These are phyloP conservation scores for Hetaerina titia DNA, from an alignment of 2,888 invertebrate genomes.

Conservation along the genomic window DNA sequence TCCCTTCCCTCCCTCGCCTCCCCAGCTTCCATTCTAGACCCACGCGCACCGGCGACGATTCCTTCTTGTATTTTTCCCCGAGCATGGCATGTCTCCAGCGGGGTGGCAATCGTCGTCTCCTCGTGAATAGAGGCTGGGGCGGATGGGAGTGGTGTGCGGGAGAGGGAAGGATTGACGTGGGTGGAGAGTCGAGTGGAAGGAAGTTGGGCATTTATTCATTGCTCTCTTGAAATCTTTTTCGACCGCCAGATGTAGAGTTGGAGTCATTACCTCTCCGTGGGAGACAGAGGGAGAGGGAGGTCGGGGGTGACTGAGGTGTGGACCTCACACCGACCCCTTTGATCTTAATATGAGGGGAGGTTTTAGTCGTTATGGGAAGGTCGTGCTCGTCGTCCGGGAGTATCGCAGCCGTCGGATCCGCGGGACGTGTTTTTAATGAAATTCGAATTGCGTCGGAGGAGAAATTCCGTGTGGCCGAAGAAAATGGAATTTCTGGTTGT, in stretches of 20 bases:
- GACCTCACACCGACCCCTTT: too few species aligned
- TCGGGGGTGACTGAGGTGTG: too few species aligned
- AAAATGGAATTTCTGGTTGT: background rate
- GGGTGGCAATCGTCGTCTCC: background rate
- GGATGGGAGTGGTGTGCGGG: background rate
- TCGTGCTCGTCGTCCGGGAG: background rate
- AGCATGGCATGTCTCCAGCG: constrained; percentile 5
- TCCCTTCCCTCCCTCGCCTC: background rate
- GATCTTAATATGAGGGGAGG: too few species aligned
- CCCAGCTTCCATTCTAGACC: background rate
- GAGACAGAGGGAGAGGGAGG: background rate
- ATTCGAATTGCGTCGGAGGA: background rate
- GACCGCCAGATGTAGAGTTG: background rate
- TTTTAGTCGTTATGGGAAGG: background rate
- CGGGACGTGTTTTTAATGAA: background rate
- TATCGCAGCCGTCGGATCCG: constrained; percentile 4
- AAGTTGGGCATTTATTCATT: background rate
- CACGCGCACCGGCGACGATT: too few species aligned
- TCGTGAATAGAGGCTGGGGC: background rate
- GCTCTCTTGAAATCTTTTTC: background rate
- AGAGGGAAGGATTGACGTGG: too few species aligned
- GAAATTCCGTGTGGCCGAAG: constrained; percentile 2
- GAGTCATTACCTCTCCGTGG: constrained; percentile 4
- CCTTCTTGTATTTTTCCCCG: background rate
- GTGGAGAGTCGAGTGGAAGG: background rate